Evolutionary conservation across 2,888 invertebrate genomes (phyloP).

Genomic region (Amphipoea oculea): DNA sequence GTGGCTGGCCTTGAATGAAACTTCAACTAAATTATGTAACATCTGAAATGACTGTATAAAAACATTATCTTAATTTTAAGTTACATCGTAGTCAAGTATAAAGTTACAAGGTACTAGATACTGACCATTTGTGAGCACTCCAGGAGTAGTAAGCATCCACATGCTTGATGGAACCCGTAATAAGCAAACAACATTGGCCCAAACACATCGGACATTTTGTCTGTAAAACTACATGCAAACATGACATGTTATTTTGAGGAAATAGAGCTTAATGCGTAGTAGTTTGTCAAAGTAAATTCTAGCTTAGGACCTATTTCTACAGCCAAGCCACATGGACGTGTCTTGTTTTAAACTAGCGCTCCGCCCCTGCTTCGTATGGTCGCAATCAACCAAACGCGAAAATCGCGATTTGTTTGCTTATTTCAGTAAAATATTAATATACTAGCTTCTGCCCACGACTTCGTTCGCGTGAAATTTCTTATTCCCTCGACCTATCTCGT

Average conservation of each 20-base stretch:
- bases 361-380: no score
- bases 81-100: no score
- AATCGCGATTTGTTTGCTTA: no score
- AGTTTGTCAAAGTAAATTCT: background rate
- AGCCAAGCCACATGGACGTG: background rate
- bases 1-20: background rate
- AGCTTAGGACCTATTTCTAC: background rate
- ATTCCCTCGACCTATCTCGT: no score
- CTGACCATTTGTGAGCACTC: constrained; percentile 67
- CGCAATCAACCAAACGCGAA: no score
- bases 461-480: no score
- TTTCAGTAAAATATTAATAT: no score
- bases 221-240: constrained; percentile 50
- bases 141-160: constrained; percentile 63
- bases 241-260: background rate
- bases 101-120: background rate
- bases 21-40: background rate
- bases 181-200: constrained; percentile 59
- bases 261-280: background rate
- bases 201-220: constrained; percentile 57
- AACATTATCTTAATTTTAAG: background rate
- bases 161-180: constrained; percentile 59
- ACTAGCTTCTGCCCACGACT: no score
- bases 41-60: background rate
- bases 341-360: background rate